Base-by-base conservation (phyloP, 2,113 vertebrate genomes). In the Caloenas nicobarica region DNA sequence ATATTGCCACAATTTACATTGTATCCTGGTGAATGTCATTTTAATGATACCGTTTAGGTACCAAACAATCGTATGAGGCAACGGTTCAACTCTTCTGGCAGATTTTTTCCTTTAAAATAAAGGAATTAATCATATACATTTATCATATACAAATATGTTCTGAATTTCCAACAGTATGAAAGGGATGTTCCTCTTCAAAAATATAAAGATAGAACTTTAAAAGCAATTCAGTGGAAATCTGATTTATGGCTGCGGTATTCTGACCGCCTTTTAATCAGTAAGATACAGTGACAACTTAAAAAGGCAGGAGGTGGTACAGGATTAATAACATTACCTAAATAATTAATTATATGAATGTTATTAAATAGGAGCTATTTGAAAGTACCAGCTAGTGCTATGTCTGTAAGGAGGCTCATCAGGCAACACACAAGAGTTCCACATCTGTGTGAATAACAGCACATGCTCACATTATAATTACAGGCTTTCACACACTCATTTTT, bases 151-250 rank as follows among this genome's bases (percentile, higher is more conserved):
- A 76, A 66, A 77, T 34, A 44, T 2, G 7, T 26, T 34, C 31
- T 21, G 31, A 34, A 64, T 77, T 70, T 61, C 64, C 68, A 64
- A 28, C 53, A 44, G 13, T 34, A 60, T 21, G n/a, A 33, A 72
- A 86, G 17, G 15, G 18, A 46, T 40, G 14, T 16, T 79, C 33
- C 48, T 61, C 38, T 73, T 72, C 4, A 28, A 68, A 88, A 88
- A 82, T 14, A 25, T 3, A 70, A 65, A 82, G 57, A 11, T 36
- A 25, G 26, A 91, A 68, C 10, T 73, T 90, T n/a, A 81, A 86
- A 86, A 64, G 46, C 62, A 77, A 58, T 90, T 95, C 15, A n/a
- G 15, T 80, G 64, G 23, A 83, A 93, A 82, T 69, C n/a, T 57
- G 38, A 88, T 88, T 92, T 62, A 86, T 1, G 0, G 36, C 53